Evolutionary conservation across 2,113 vertebrate genomes (phyloP), one percentile per base, ranked within the genome.

Genomic region (Patagioenas fasciata): DNA sequence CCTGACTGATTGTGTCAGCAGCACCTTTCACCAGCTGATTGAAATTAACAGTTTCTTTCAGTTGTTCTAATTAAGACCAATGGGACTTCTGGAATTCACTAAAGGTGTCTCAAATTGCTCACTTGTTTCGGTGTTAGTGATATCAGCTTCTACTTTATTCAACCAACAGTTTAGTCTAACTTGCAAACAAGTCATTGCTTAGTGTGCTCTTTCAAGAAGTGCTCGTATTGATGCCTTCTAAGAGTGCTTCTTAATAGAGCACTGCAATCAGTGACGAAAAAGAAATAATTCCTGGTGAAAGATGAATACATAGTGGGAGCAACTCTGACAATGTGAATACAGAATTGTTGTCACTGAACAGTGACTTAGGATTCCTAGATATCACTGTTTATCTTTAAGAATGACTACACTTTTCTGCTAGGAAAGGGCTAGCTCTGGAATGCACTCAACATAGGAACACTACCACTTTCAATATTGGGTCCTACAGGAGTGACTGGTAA

Each of bases 21-120:
- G 86, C 60, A 42, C 65, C 85, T 96, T 97, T 97, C 94, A 93
- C 82, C 94, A 97, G 91, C 88, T 97, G 96, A 98, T 95, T 94
- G 96, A 98, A 98, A 98, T 98, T 97, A 98, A 97, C 92, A 88
- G 90, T 98, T 98, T 96, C 96, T 98, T 97, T 98, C 96, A 97
- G 66, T 98, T 97, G 80, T 97, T 96, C 96, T 98, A 98, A 98
- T 97, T 98, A 97, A 96, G 94, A 96, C 96, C 97, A 96, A 94
- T 36, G 98, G 97, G 98, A 98, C 65, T 98, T 98, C 93, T 97
- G 98, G 97, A 98, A 98, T 98, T 97, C 85, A 94, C 74, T 61
- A 97, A 96, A 93, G 80, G 77, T 95, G 80, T 97, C 96, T 98
- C 95, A 95, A 73, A 95, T 98, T 96, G 86, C 97, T 85, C 80